These are phyloP conservation scores for Cyphomyrus discorhynchus DNA, from an alignment of 2,113 vertebrate genomes.

Conservation along the genomic window DNA sequence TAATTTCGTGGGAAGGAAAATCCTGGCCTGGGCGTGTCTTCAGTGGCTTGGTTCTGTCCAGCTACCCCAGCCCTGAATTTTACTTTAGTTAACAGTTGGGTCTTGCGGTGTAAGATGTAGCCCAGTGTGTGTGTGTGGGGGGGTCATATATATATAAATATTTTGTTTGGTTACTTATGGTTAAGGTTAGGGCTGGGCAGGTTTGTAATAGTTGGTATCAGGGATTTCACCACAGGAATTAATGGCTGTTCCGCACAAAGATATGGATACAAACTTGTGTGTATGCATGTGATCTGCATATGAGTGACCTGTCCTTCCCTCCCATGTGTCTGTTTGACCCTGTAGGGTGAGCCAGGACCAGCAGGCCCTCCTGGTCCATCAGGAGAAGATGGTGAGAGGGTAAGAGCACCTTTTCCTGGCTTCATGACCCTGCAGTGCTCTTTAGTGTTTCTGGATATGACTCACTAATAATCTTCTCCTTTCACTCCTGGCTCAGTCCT, in stretches of 20 bases:
- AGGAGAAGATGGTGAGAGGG: constrained; percentile 72
- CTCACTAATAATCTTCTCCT: not conserved
- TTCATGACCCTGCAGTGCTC: not conserved
- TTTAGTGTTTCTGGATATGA: not conserved
- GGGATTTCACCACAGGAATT: not conserved
- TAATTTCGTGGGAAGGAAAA: constrained; percentile 2
- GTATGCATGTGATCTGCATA: not conserved
- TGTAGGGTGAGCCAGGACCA: constrained; percentile 67
- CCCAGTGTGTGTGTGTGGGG: not conserved
- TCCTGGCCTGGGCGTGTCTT: not conserved
- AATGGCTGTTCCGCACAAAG: not conserved
- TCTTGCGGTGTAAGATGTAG: constrained; percentile 3
- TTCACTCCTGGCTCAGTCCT: not conserved
- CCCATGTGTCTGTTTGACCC: not conserved
- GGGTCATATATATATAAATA: too few relatives aligned
- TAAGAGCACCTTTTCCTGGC: constrained; percentile 37
- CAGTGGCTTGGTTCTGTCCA: not conserved
- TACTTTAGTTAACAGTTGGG: not conserved
- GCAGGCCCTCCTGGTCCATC: constrained; percentile 62
- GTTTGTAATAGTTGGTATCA: not conserved
- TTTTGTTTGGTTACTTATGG: not conserved
- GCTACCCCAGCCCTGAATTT: not conserved
- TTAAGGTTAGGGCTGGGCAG: not conserved
- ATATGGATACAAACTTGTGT: not conserved
- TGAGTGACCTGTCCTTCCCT: not conserved